A percentile compares a stretch with the other conserved stretches of the same genome.
These are phyloP conservation scores for Virgularia gustaviana DNA, from an alignment of 92 coral and sea anemone genomes.

Conservation along the genomic window DNA sequence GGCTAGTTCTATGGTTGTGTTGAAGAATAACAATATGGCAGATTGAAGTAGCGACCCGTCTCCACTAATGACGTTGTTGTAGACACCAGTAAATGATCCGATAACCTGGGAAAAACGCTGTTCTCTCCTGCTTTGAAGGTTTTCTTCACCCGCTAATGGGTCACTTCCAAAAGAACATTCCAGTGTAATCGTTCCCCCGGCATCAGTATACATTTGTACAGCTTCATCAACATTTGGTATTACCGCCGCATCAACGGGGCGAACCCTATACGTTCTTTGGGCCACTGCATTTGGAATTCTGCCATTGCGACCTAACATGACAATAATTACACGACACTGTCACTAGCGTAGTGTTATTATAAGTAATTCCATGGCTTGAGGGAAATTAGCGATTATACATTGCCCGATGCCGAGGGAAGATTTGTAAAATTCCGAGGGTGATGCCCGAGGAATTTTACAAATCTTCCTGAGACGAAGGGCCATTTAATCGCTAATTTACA, in stretches of 20 bases:
- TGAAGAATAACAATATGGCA: slow-evolving; percentile 49
- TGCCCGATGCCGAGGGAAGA: too few species aligned
- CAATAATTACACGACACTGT: too few species aligned
- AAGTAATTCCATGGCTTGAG: too few species aligned
- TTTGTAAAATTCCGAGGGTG: too few species aligned
- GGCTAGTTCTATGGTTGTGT: slow-evolving; percentile 36
- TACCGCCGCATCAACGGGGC: slow-evolving; percentile 17
- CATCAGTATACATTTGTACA: slow-evolving; percentile 41
- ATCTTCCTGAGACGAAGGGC: too few species aligned
- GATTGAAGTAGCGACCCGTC: slow-evolving; percentile 38
- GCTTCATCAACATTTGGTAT: slow-evolving; percentile 58
- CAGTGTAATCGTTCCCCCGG: slow-evolving; percentile 46
- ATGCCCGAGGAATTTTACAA: too few species aligned
- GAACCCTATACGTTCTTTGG: slow-evolving; percentile 23
- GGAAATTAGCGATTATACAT: too few species aligned
- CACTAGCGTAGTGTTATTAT: too few species aligned
- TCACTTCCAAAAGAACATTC: slow-evolving; percentile 42
- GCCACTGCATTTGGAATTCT: slow-evolving; percentile 44
- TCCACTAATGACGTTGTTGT: slow-evolving; percentile 38
- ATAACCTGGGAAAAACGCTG: slow-evolving; percentile 24
- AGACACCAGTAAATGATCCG: slow-evolving; percentile 19
- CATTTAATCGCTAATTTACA: too few species aligned
- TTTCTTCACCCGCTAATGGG: slow-evolving; percentile 27
- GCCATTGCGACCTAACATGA: slow-evolving; percentile 25
- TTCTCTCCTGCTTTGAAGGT: slow-evolving; percentile 40